Base-by-base conservation (phyloP, 1,140 invertebrate species). In the Bombus picipes region DNA sequence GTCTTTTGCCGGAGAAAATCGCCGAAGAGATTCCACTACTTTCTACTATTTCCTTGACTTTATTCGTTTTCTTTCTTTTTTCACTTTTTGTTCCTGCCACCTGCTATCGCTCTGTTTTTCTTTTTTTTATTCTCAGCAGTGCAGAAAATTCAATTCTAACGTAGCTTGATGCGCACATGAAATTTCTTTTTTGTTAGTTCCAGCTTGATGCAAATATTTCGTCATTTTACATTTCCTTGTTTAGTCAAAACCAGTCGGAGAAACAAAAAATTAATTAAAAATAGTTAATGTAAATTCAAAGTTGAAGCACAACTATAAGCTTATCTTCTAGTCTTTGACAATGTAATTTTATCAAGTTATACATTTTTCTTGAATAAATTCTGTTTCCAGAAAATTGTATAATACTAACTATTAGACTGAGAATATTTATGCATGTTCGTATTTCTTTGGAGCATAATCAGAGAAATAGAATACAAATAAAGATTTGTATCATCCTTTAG, bases 1-100 rank as follows among this genome's bases (percentile, higher is more conserved):
- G 74, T 28, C 73, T 82, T 53, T 1, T 73, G 37, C 59, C 15
- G 34, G 22, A 25, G 71, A 79, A 70, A 74, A 76, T 88, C 28
- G 9, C 5, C 22, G 9, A 53, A 53, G 47, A 87, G 32, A 82
- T 82, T 32, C 22, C 43, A 57, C 32, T 43, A 76, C 73, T 70
- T 82, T 43, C 72, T 32, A 57, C 9, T 47, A n/a, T 22, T 65
- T 59, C 4, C 28, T 22, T 39, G 0, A 9, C 18, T 37, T 57
- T 37, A 47, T 68, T 10, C 34, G 1, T 25, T 37, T 39, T 39
- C 39, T 62, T 22, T 66, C 39, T 28, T 34, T 34, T 10, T 32
- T 10, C 37, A 13, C 22, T 41, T 32, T 18, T 41, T 32, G 18
- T 59, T 12, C 25, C 18, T 15, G 32, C 2, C 1, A 62, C 59